These are phyloP conservation scores for Globia sparganii DNA, from an alignment of 2,888 invertebrate species.

Conservation along the genomic window DNA sequence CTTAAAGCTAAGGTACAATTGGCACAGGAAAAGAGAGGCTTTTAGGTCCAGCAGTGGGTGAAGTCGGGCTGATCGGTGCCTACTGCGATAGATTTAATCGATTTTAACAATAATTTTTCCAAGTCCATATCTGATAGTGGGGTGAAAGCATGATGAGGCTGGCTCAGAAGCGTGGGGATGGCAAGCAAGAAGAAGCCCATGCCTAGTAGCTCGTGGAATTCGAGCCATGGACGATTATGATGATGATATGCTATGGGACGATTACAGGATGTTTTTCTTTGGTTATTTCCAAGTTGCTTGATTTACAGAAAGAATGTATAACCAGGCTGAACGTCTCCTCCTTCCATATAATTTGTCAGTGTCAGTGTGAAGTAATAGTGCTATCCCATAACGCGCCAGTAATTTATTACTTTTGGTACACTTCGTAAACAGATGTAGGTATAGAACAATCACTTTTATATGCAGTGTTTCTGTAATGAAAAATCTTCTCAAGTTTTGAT, in stretches of 20 bases:
- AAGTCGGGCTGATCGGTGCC: not conserved
- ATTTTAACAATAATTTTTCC: too few species aligned
- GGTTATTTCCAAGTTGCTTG: not conserved
- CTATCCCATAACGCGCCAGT: too few species aligned
- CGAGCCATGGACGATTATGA: not conserved
- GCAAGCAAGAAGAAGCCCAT: too few species aligned
- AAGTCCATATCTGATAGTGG: too few species aligned
- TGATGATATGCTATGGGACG: not conserved
- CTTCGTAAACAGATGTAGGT: not conserved
- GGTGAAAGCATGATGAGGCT: not conserved
- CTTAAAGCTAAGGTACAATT: too few species aligned
- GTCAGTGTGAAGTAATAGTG: not conserved
- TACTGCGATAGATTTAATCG: too few species aligned
- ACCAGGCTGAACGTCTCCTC: not conserved
- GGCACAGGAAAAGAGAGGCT: not conserved
- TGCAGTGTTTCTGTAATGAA: not conserved
- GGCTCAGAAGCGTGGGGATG: not conserved
- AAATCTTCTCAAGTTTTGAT: not conserved
- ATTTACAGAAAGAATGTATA: not conserved
- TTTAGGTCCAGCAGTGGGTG: too few species aligned
- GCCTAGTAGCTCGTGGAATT: not conserved
- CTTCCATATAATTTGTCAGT: slow-evolving; percentile 2
- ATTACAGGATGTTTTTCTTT: not conserved
- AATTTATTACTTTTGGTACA: not conserved
- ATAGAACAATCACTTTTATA: not conserved